Evolutionary conservation across 2,113 vertebrate species (phyloP).

Genomic region (Rhea americana): DNA sequence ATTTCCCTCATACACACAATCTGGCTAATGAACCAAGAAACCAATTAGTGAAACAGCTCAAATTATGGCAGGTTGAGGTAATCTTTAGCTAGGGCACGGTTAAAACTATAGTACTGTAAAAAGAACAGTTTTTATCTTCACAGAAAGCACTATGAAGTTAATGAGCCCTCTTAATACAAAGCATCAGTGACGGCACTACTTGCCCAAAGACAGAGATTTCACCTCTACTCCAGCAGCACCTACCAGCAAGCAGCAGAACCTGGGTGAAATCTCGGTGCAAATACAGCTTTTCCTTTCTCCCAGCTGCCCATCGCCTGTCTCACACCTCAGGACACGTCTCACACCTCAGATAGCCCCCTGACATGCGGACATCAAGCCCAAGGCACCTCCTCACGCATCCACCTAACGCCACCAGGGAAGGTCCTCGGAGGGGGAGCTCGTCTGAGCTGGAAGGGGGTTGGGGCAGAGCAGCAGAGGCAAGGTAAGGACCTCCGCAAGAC

Average conservation of each 20-base stretch:
- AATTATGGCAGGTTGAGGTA: slow-evolving; percentile 44
- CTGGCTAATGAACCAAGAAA: slow-evolving; percentile 62
- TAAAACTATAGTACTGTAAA: slow-evolving; percentile 38
- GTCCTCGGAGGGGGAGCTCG: neutral
- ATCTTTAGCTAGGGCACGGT: slow-evolving; percentile 52
- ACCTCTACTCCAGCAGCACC: neutral
- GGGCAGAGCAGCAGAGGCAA: accelerated
- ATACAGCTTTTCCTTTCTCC: neutral
- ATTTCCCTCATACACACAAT: slow-evolving; percentile 24
- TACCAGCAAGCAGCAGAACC: neutral
- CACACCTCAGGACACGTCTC: neutral
- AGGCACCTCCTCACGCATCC: neutral
- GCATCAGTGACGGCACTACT: neutral
- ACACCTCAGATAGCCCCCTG: neutral
- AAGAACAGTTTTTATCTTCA: slow-evolving; percentile 3
- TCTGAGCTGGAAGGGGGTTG: neutral
- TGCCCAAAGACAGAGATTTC: neutral
- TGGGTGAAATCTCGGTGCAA: neutral
- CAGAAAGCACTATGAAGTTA: neutral
- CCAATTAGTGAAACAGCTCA: slow-evolving; percentile 61
- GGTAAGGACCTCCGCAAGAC: neutral
- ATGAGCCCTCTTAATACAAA: neutral
- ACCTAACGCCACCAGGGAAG: neutral
- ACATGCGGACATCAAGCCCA: neutral
- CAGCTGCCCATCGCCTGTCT: neutral